Conservation (phyloP, 2,888 invertebrate genomes). For the Drosophila algonquin region DNA sequence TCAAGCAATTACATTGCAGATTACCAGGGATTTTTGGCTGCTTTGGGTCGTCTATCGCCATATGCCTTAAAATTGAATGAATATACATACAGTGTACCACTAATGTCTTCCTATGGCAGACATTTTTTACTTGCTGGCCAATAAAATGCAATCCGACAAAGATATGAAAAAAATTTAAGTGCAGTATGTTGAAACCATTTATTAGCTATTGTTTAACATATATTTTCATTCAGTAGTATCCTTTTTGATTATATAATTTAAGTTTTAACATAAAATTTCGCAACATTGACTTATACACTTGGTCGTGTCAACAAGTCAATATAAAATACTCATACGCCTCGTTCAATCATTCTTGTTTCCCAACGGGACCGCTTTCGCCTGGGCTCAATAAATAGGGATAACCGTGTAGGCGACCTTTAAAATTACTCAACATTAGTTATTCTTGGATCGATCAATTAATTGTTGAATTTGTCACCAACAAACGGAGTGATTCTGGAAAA, state of each 20-base stretch:
- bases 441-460: slow-evolving; percentile 29
- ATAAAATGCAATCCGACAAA: too few relatives aligned
- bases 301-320: slow-evolving; percentile 40
- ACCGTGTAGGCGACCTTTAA: slow-evolving; percentile 24
- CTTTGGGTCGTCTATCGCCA: slow-evolving; percentile 2
- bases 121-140: too few relatives aligned
- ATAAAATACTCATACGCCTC: too few relatives aligned
- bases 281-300: too few relatives aligned
- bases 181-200: too few relatives aligned
- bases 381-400: slow-evolving; percentile 24
- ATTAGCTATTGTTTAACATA: too few relatives aligned
- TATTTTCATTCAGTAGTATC: too few relatives aligned
- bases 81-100: too few relatives aligned
- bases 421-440: background rate
- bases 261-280: too few relatives aligned
- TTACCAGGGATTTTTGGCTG: slow-evolving; percentile 44
- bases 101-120: too few relatives aligned
- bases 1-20: slow-evolving; percentile 60
- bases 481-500: background rate
- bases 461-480: slow-evolving; percentile 2
- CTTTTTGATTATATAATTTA: too few relatives aligned
- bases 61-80: slow-evolving; percentile 7
- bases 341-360: slow-evolving; percentile 13
- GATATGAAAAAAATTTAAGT: too few relatives aligned
- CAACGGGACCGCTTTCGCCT: slow-evolving; percentile 41